phyloP scores from a whole-genome alignment of 1,140 invertebrate species.

The Bombus polaris region DNA sequence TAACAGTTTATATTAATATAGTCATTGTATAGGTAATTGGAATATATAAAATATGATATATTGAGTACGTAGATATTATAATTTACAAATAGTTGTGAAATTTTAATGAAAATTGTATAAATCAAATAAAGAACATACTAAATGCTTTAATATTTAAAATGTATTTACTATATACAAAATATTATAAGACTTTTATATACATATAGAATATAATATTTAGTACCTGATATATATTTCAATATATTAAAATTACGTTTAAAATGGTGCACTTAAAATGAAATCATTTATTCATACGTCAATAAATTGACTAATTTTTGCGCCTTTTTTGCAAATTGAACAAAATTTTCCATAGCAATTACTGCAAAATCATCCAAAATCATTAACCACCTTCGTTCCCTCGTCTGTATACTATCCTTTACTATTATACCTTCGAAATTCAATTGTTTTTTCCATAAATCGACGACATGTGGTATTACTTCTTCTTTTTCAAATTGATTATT shows the following conservation, averaged over 20 bases:
- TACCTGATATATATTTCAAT: not conserved
- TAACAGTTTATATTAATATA: not conserved
- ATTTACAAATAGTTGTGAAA: too few species aligned
- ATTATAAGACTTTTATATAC: not conserved
- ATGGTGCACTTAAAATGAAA: not conserved
- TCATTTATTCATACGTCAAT: not conserved
- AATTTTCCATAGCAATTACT: not conserved
- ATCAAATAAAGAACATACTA: not conserved
- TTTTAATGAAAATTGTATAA: not conserved
- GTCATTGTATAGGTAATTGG: not conserved
- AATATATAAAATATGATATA: not conserved
- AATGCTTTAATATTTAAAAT: not conserved
- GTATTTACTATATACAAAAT: not conserved
- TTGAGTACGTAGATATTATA: not conserved
- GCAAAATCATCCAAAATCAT: slow-evolving; percentile 33
- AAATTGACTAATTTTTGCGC: slow-evolving; percentile 15
- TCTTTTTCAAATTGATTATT: not conserved
- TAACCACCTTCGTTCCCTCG: slow-evolving; percentile 36
- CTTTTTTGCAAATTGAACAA: slow-evolving; percentile 22
- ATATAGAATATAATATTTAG: not conserved
- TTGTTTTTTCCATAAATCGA: slow-evolving; percentile 52
- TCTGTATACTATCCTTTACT: not conserved
- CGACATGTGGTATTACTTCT: slow-evolving; percentile 17
- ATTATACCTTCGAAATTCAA: not conserved
- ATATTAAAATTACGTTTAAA: not conserved